phyloP scores from a whole-genome alignment of 2,797 vertebrate species.

The Leptatherina wallacei region DNA sequence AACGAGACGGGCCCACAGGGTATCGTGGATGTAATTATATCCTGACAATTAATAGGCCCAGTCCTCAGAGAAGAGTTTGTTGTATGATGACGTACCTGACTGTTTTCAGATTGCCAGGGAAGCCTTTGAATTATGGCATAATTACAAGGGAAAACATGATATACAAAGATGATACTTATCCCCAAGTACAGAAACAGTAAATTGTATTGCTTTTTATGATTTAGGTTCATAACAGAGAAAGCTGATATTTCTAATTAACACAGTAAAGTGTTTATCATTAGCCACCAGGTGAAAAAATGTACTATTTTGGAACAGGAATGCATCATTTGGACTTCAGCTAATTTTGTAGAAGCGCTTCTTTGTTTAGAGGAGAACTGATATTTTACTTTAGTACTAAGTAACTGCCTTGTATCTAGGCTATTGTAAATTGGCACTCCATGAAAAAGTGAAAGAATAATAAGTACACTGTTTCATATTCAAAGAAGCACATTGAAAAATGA shows the following conservation, averaged over 20 bases:
- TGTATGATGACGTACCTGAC: slow-evolving; percentile 68
- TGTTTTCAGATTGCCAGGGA: slow-evolving; percentile 63
- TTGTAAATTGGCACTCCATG: background rate
- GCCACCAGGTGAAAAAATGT: slow-evolving; percentile 32
- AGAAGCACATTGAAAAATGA: slow-evolving; percentile 1
- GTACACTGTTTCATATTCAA: background rate
- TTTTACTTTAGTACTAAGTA: background rate
- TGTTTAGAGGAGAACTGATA: slow-evolving; percentile 19
- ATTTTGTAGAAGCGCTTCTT: slow-evolving; percentile 18
- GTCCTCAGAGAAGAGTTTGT: slow-evolving; percentile 67
- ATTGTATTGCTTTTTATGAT: slow-evolving; percentile 59
- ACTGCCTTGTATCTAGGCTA: background rate
- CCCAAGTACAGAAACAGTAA: slow-evolving; percentile 63
- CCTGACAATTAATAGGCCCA: slow-evolving; percentile 75
- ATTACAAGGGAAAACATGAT: slow-evolving; percentile 79
- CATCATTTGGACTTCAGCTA: slow-evolving; percentile 11
- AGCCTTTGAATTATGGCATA: slow-evolving; percentile 78
- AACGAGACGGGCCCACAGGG: slow-evolving; percentile 71
- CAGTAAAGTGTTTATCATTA: slow-evolving; percentile 38
- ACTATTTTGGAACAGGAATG: slow-evolving; percentile 23
- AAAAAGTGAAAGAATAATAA: background rate
- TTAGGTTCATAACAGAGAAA: slow-evolving; percentile 53
- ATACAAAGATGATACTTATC: slow-evolving; percentile 74
- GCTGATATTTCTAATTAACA: slow-evolving; percentile 47
- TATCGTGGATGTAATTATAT: slow-evolving; percentile 79